phyloP scores from a whole-genome alignment of 2,797 vertebrate species.

The Fratercula arctica region DNA sequence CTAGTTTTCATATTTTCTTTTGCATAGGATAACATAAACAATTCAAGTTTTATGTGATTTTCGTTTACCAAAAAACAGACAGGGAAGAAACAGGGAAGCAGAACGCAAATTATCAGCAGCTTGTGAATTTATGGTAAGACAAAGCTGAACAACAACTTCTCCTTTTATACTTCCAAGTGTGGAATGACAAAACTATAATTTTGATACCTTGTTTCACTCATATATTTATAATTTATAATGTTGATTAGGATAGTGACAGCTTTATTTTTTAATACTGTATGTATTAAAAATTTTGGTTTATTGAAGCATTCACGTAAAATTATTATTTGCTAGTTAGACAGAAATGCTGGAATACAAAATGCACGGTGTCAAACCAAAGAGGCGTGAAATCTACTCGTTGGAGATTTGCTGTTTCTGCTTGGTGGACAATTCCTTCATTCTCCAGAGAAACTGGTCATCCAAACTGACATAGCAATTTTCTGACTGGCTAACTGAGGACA shows the following conservation, averaged over 20 bases:
- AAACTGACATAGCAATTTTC: slow-evolving; percentile 44
- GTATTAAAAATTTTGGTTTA: neutral
- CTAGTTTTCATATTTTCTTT: neutral
- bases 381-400: neutral
- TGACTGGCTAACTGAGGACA: slow-evolving; percentile 23
- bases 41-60: neutral
- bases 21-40: neutral
- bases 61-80: neutral
- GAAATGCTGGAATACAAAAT: neutral
- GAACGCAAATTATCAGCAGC: neutral
- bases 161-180: neutral
- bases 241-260: neutral
- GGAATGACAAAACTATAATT: neutral
- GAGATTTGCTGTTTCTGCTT: slow-evolving; percentile 27
- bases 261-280: neutral
- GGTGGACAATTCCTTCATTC: slow-evolving; percentile 8
- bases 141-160: neutral
- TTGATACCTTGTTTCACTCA: neutral
- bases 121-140: neutral
- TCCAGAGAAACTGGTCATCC: slow-evolving; percentile 22
- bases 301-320: neutral
- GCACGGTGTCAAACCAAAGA: neutral
- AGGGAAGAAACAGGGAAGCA: neutral
- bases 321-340: neutral
- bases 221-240: neutral